A percentile compares a stretch with the other conserved stretches of the same genome.
Conservation (phyloP, 2,113 vertebrate genomes). For the Piaya cayana region DNA sequence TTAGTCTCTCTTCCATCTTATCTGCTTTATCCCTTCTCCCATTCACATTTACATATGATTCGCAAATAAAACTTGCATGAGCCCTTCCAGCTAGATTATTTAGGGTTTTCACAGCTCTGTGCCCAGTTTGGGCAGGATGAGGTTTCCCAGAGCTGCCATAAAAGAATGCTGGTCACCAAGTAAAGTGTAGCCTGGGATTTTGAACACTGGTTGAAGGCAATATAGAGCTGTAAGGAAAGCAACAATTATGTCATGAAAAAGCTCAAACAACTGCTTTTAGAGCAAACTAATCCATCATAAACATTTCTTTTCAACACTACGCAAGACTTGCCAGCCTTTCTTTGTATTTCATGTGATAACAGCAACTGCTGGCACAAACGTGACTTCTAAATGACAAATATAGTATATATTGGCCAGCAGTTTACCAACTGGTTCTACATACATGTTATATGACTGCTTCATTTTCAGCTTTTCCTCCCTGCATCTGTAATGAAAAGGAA, state of each 20-base stretch:
- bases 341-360: not conserved
- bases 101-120: not conserved
- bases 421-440: not conserved
- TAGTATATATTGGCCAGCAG: not conserved
- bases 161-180: not conserved
- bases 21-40: not conserved
- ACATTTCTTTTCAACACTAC: not conserved
- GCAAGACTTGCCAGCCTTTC: not conserved
- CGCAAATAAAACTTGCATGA: not conserved
- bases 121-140: accelerated
- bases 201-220: not conserved
- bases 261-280: not conserved
- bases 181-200: not conserved
- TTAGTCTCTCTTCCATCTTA: not conserved
- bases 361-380: not conserved
- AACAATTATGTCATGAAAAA: not conserved
- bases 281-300: not conserved
- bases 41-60: not conserved
- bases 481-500: not conserved
- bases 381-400: not conserved
- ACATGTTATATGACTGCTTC: accelerated
- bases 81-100: not conserved
- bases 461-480: not conserved
- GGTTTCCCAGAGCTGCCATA: not conserved
- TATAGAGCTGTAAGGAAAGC: not conserved